Conservation (phyloP, 1,140 invertebrate genomes). For the Macrocentrus cingulum region DNA sequence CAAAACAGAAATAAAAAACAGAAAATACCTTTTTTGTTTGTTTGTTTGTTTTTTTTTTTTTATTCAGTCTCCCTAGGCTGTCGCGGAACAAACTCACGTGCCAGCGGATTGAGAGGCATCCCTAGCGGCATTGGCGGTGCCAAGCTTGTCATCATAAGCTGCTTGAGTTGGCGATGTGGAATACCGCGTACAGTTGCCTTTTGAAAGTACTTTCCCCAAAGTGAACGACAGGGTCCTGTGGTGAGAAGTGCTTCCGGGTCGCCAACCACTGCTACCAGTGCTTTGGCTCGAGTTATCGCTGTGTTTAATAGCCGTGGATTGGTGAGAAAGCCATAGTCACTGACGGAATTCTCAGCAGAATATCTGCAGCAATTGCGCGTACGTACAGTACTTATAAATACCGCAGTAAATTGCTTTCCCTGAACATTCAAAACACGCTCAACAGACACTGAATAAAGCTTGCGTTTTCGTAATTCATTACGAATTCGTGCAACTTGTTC, state of each 20-base stretch:
- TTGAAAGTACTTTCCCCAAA: constrained; percentile 82
- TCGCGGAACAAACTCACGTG: constrained; percentile 77
- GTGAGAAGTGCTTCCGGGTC: constrained; percentile 85
- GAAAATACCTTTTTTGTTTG: constrained; percentile 33
- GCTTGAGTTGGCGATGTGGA: constrained; percentile 68
- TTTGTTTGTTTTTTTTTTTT: too few species aligned
- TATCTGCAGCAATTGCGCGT: constrained; percentile 71
- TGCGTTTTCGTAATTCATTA: constrained; percentile 73
- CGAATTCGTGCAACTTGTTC: constrained; percentile 83
- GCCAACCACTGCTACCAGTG: constrained; percentile 84
- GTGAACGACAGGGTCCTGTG: constrained; percentile 79
- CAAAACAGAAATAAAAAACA: not conserved
- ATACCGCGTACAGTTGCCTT: constrained; percentile 77
- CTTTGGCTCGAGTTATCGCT: constrained; percentile 83
- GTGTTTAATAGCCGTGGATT: constrained; percentile 85
- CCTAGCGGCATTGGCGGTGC: constrained; percentile 69
- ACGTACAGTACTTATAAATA: constrained; percentile 83
- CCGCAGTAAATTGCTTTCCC: constrained; percentile 85
- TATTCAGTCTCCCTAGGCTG: constrained; percentile 43
- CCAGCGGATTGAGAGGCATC: constrained; percentile 78
- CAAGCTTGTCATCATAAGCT: constrained; percentile 66
- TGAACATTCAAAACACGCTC: constrained; percentile 87
- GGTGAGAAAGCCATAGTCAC: constrained; percentile 84
- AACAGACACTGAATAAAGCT: constrained; percentile 77
- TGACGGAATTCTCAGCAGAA: constrained; percentile 59